Conservation (phyloP, 2,888 invertebrate species). For the Pseudolycoriella hygida region DNA sequence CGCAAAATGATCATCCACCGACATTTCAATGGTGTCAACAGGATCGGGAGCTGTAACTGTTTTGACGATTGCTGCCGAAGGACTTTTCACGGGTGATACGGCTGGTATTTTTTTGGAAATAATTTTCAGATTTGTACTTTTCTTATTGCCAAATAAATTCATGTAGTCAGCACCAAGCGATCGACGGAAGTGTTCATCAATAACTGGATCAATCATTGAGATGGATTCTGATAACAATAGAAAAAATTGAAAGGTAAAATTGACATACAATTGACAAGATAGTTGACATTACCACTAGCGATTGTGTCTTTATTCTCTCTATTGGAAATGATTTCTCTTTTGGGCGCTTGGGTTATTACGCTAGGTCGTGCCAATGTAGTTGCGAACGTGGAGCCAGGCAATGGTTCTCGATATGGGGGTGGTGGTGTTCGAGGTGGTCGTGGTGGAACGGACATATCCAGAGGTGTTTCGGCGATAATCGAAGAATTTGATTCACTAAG, state of each 20-base stretch:
- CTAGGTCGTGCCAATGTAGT: constrained; percentile 29
- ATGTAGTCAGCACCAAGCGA: constrained; percentile 73
- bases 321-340: constrained; percentile 16
- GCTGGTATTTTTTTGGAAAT: constrained; percentile 33
- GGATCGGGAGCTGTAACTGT: constrained; percentile 17
- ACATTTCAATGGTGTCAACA: constrained; percentile 32
- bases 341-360: constrained; percentile 42
- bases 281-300: background rate
- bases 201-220: constrained; percentile 74
- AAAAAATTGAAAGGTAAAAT: background rate
- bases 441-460: constrained; percentile 26
- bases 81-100: constrained; percentile 27
- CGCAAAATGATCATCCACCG: constrained; percentile 84
- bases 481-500: constrained; percentile 16
- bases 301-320: constrained; percentile 5
- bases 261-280: too few species aligned
- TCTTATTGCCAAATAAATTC: constrained; percentile 41
- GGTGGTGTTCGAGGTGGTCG: constrained; percentile 23
- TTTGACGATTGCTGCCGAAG: constrained; percentile 12
- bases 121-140: constrained; percentile 6
- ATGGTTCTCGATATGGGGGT: constrained; percentile 26
- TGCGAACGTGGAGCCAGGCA: constrained; percentile 21
- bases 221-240: constrained; percentile 40
- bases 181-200: constrained; percentile 89
- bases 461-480: constrained; percentile 19